These are phyloP conservation scores for Orthosia gothica DNA, from an alignment of 2,888 invertebrate species.

Conservation along the genomic window DNA sequence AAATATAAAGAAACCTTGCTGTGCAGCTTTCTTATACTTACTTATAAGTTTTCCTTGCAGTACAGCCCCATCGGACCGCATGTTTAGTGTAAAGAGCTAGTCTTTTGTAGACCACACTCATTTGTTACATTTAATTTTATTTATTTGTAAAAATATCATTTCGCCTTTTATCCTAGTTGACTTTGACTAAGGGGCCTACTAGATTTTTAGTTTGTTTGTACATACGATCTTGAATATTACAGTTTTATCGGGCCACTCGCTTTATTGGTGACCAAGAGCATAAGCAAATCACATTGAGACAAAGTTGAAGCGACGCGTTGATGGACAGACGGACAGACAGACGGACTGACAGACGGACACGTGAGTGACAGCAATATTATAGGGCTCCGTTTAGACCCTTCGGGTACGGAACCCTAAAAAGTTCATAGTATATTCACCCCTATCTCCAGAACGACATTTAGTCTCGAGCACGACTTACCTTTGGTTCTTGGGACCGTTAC, in stretches of 20 bases:
- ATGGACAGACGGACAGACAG: too few species aligned
- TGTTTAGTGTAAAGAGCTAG: constrained; percentile 42
- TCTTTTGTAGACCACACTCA: constrained; percentile 63
- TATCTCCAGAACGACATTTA: too few species aligned
- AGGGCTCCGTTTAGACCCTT: too few species aligned
- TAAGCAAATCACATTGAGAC: too few species aligned
- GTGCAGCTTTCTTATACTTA: constrained; percentile 37
- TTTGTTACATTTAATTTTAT: constrained; percentile 57
- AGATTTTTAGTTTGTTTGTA: constrained; percentile 42
- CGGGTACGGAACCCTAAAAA: too few species aligned
- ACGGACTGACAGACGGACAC: too few species aligned
- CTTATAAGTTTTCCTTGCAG: constrained; percentile 63
- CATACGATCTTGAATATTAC: not conserved
- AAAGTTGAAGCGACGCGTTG: too few species aligned
- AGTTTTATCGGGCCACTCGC: not conserved
- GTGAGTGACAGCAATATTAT: too few species aligned
- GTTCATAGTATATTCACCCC: too few species aligned
- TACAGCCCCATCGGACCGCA: constrained; percentile 51
- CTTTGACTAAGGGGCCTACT: constrained; percentile 63
- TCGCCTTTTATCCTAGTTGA: constrained; percentile 28
- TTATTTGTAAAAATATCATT: constrained; percentile 37
- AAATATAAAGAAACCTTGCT: not conserved
- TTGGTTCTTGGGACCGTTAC: not conserved
- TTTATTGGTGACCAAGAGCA: not conserved
- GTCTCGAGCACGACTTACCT: not conserved